Evolutionary conservation across 1,140 invertebrate genomes (phyloP).

Genomic region (Brachionus plicatilis): DNA sequence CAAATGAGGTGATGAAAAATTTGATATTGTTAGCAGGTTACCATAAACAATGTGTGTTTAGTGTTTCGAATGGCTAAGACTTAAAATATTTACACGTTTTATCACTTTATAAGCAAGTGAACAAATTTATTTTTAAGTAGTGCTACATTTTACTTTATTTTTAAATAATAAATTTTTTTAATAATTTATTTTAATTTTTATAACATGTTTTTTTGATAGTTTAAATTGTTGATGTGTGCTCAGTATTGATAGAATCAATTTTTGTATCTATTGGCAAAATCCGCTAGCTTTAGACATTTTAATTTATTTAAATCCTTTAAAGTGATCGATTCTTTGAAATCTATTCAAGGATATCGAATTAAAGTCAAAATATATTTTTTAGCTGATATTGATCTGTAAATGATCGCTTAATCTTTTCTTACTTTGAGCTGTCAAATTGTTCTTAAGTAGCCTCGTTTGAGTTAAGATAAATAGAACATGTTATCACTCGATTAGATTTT

Average conservation of each 20-base stretch:
- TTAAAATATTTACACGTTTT: not conserved
- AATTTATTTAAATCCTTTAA: not conserved
- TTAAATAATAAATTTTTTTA: no score
- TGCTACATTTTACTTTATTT: no score
- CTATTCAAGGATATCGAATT: conserved; percentile 7
- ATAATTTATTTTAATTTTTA: not conserved
- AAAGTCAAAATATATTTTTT: not conserved
- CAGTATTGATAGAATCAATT: not conserved
- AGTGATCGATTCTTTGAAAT: not conserved
- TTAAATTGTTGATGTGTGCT: not conserved
- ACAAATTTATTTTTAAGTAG: not conserved
- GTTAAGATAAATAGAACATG: not conserved
- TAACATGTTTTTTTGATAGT: not conserved
- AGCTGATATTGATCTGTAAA: not conserved
- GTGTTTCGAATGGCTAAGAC: not conserved
- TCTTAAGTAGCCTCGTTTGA: conserved; percentile 8
- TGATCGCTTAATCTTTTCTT: conserved; percentile 17
- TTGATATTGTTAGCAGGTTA: not conserved
- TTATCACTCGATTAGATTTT: not conserved
- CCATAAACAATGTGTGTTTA: not conserved
- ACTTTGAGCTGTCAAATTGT: conserved; percentile 7
- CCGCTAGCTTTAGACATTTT: not conserved
- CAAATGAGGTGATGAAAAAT: not conserved
- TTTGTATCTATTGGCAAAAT: not conserved
- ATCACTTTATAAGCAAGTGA: not conserved